Percentiles rank a stretch among this genome's conserved stretches.
phyloP scores from a whole-genome alignment of 2,113 vertebrate genomes.

The Lontra canadensis region DNA sequence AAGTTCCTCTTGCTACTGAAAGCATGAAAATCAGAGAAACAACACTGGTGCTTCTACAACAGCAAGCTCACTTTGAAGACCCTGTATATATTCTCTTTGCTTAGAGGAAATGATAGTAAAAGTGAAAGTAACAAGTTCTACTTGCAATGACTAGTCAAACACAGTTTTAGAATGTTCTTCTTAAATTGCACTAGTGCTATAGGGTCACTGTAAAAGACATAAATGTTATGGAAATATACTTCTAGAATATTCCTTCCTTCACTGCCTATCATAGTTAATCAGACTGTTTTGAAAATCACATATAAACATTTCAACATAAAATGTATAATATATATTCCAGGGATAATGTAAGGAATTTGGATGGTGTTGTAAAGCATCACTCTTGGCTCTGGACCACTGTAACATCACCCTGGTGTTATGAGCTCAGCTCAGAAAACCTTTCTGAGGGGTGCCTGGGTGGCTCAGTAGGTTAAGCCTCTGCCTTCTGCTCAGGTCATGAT shows the following conservation, averaged over 20 bases:
- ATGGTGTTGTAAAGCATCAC: neutral
- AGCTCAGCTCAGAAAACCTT: neutral
- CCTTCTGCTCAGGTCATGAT: no score
- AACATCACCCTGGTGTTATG: neutral
- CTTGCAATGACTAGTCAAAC: neutral
- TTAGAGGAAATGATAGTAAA: conserved; percentile 35
- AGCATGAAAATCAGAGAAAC: neutral
- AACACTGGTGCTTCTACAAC: neutral
- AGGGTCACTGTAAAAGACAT: neutral
- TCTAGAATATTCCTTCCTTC: neutral
- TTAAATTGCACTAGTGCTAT: neutral
- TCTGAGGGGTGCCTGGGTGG: neutral
- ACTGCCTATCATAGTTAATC: neutral
- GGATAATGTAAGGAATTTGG: neutral
- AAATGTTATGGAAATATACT: neutral
- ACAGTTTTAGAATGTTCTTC: neutral
- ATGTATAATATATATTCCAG: neutral
- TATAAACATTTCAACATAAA: neutral
- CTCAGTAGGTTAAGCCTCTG: no score
- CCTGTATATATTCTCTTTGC: neutral
- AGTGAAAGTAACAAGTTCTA: neutral
- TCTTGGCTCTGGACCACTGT: neutral
- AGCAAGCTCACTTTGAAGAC: conserved; percentile 18
- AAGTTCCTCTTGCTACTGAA: neutral
- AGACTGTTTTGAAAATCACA: neutral